These are phyloP conservation scores for Gibbula magus DNA, from an alignment of 2,888 invertebrate genomes.

Conservation along the genomic window DNA sequence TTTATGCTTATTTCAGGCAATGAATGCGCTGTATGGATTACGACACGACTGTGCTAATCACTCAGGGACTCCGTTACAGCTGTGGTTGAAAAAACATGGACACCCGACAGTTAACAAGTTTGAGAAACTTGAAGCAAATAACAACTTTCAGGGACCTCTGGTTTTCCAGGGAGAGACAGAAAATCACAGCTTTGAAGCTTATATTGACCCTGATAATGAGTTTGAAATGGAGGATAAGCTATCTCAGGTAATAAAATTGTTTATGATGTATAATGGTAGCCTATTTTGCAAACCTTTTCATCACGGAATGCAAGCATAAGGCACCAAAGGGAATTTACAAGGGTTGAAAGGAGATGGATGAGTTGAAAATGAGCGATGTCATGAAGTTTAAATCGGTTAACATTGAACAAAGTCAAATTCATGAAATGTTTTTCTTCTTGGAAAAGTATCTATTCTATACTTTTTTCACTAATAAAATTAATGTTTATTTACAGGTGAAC, in stretches of 20 bases:
- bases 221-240: slow-evolving; percentile 93
- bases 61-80: slow-evolving; percentile 89
- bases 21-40: slow-evolving; percentile 91
- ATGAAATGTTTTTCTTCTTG: too few species aligned
- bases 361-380: too few species aligned
- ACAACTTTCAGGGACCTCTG: slow-evolving; percentile 83
- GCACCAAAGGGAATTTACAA: too few species aligned
- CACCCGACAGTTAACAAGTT: slow-evolving; percentile 88
- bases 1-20: slow-evolving; percentile 80
- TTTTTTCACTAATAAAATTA: too few species aligned
- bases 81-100: slow-evolving; percentile 94
- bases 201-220: slow-evolving; percentile 93
- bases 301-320: too few species aligned
- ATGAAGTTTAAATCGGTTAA: too few species aligned
- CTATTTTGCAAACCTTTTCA: too few species aligned
- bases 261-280: too few species aligned
- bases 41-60: slow-evolving; percentile 81
- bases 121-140: slow-evolving; percentile 76
- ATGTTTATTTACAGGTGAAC: slow-evolving; percentile 84
- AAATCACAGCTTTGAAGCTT: slow-evolving; percentile 88
- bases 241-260: slow-evolving; percentile 83
- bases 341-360: too few species aligned
- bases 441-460: too few species aligned
- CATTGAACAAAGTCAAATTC: too few species aligned
- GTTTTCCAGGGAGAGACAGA: slow-evolving; percentile 91